These are phyloP conservation scores for Anarhynchus alexandrinus DNA, from an alignment of 2,113 vertebrate genomes.

Conservation along the genomic window DNA sequence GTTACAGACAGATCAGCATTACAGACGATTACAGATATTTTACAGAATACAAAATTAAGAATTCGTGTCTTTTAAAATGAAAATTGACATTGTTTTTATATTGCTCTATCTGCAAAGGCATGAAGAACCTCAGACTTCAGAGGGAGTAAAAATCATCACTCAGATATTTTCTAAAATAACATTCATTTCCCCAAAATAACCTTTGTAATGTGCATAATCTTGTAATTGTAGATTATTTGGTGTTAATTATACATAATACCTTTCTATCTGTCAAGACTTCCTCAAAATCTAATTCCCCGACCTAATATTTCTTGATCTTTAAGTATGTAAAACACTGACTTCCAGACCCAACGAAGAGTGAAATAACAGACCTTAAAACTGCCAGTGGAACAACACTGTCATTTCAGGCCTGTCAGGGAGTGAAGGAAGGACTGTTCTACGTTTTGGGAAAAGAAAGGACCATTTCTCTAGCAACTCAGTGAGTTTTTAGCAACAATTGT, in stretches of 20 bases:
- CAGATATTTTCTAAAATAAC: neutral
- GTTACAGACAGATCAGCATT: neutral
- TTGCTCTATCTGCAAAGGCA: neutral
- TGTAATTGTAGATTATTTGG: neutral
- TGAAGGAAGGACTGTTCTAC: neutral
- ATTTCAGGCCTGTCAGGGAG: neutral
- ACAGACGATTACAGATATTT: neutral
- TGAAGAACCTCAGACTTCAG: neutral
- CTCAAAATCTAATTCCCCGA: neutral
- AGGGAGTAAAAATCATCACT: neutral
- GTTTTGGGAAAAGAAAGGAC: neutral
- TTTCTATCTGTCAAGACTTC: neutral
- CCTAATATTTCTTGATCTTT: neutral
- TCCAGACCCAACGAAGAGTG: neutral
- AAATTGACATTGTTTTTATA: neutral
- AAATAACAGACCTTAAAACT: slow-evolving; percentile 11
- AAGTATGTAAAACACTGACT: neutral
- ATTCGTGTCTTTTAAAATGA: neutral
- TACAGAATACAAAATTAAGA: neutral
- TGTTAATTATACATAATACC: neutral
- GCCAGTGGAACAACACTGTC: neutral
- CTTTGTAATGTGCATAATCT: neutral
- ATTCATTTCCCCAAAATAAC: neutral
- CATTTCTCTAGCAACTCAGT: neutral
- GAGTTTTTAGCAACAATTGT: slow-evolving; percentile 40